Percentiles rank a stretch among this genome's conserved stretches.
Conservation (phyloP, 2,113 vertebrate genomes). For the Rhagologus leucostigma region DNA sequence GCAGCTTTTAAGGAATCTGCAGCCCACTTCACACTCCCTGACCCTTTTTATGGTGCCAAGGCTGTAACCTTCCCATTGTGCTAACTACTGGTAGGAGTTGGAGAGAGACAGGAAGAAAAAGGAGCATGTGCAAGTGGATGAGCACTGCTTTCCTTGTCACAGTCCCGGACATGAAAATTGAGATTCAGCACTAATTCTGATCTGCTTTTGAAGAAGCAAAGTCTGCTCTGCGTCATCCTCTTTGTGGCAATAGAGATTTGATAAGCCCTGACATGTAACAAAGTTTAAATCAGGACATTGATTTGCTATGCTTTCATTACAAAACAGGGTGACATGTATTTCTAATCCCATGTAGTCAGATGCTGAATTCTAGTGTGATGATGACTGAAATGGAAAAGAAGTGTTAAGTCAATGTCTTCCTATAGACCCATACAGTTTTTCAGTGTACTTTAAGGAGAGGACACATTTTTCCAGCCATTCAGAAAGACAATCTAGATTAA, state of each 20-base stretch:
- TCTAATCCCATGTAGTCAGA: not conserved
- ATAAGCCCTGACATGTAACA: not conserved
- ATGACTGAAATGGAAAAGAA: not conserved
- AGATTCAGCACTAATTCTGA: not conserved
- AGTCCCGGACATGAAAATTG: not conserved
- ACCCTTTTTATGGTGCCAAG: not conserved
- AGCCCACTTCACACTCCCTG: slow-evolving; percentile 1
- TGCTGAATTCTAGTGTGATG: not conserved
- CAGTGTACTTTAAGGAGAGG: not conserved
- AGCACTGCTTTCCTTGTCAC: not conserved
- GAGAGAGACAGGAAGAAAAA: not conserved
- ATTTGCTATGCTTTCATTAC: not conserved
- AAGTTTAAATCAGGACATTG: not conserved
- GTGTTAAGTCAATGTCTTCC: not conserved
- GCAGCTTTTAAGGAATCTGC: not conserved
- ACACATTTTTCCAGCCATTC: not conserved
- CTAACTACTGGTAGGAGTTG: not conserved
- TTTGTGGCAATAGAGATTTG: not conserved
- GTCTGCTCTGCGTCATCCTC: not conserved
- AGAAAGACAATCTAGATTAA: not conserved
- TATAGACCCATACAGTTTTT: not conserved
- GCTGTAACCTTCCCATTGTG: slow-evolving; percentile 8
- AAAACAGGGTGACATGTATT: not conserved
- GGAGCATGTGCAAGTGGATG: not conserved
- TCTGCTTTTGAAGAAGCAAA: not conserved